Evolutionary conservation across 2,797 vertebrate genomes (phyloP).

Genomic region (Onychomys torridus): DNA sequence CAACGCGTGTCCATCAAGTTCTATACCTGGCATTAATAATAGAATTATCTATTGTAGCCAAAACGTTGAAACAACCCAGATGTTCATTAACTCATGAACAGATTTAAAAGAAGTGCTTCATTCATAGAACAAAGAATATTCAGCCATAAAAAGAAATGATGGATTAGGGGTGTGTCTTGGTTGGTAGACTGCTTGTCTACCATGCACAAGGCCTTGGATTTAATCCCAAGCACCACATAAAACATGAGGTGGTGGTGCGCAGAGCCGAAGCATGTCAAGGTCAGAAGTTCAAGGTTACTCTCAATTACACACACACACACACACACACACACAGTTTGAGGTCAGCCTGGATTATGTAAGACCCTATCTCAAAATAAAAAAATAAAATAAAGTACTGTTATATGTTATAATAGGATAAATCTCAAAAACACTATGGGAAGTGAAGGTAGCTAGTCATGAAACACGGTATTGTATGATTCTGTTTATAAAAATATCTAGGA

Average conservation of each 20-base stretch:
- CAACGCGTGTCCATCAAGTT: neutral
- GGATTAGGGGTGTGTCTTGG: neutral
- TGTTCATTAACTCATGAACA: neutral
- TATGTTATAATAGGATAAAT: neutral
- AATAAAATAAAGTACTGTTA: neutral
- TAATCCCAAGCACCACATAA: neutral
- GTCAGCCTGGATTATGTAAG: neutral
- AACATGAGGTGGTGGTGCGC: neutral
- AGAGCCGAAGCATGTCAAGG: neutral
- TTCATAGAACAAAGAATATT: neutral
- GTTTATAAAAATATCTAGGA: neutral
- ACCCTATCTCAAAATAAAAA: neutral
- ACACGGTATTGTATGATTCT: neutral
- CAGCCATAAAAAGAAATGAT: neutral
- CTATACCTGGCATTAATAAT: neutral
- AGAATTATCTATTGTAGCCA: neutral
- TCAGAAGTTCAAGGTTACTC: neutral
- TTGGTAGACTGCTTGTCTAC: neutral
- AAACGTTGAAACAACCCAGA: neutral
- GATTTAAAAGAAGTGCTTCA: neutral
- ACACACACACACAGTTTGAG: neutral
- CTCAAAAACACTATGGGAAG: conserved; percentile 4
- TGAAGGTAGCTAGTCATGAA: neutral
- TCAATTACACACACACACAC: neutral
- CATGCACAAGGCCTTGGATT: neutral